Evolutionary conservation across 2,888 invertebrate genomes (phyloP), one percentile per base, ranked within the genome.

Genomic region (Deilephila porcellus): DNA sequence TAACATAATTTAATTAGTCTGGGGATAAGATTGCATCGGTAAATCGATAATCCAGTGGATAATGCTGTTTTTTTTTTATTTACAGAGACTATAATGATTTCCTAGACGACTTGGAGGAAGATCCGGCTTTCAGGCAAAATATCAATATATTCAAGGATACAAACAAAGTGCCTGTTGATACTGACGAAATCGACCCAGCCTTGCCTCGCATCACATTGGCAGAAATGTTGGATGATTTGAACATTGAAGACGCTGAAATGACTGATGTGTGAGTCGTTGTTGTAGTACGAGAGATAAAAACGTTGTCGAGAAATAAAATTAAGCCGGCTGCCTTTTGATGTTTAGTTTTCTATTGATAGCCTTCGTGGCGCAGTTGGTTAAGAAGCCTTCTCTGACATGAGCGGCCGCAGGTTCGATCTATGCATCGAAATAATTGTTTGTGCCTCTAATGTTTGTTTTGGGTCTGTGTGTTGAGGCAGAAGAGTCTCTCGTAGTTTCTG

Each of bases 41-140:
- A 25, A 20, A 20, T n/a, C n/a, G 34, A 19, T 29, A 11, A 34
- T 20, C n/a, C 4, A n/a, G 14, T 14, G 17, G 29, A 19, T 71
- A 71, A 71, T 60, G 14, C 53, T 60, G 29, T 20, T 70, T 52
- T 56, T 34, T 45, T 74, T 67, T 45, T 25, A 29, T 75, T 88
- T 93, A 37, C 90, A 98, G 98, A 82, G 99, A 99, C 83, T 99
- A 98, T 92, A 97, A 97, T 82, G 99, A 99, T 81, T 99, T 99
- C 94, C 95, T 99, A 91, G 98, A 99, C 82, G 99, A 99, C 87
- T 93, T 99, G 78, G 99, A 99, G 90, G 99, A 99, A 91, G 99
- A 99, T 91, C 97, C 97, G 4, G 96, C 96, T 19, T 96, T 98
- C 85, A 96, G 99, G 74, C 97, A 98, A 87, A 97, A 98, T 87